Evolutionary conservation across 1,140 invertebrate genomes (phyloP).

Genomic region (Neodiprion pinetum): DNA sequence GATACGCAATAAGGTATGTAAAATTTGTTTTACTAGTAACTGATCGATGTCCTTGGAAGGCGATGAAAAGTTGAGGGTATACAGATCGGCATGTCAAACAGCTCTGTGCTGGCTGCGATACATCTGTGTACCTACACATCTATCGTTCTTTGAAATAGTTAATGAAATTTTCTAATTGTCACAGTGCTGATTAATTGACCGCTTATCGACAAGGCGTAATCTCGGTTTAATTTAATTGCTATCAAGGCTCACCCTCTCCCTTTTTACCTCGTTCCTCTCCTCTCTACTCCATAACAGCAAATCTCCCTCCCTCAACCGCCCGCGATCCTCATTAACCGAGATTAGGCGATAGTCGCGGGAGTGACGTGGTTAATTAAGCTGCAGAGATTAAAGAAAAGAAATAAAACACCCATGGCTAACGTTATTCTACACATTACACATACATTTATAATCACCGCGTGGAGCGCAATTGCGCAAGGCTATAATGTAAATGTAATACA

Average conservation of each 20-base stretch:
- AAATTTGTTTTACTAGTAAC: no score
- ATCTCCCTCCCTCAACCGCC: not conserved
- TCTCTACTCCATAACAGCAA: not conserved
- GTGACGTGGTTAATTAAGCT: conserved; percentile 9
- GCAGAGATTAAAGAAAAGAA: conserved; percentile 3
- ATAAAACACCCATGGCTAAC: conserved; percentile 1
- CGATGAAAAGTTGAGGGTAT: no score
- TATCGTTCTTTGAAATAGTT: conserved; percentile 33
- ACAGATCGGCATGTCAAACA: no score
- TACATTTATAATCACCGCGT: not conserved
- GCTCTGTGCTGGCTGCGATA: no score
- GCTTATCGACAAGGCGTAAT: conserved; percentile 45
- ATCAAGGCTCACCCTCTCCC: conserved; percentile 25
- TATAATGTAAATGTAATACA: not conserved
- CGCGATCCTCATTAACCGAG: not conserved
- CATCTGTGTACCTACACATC: no score
- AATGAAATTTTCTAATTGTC: conserved; percentile 54
- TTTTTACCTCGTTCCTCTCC: conserved; percentile 5
- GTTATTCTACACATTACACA: not conserved
- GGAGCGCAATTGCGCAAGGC: not conserved
- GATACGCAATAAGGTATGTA: no score
- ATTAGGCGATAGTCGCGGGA: not conserved
- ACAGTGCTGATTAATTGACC: conserved; percentile 51
- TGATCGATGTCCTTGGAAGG: no score
- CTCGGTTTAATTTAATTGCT: conserved; percentile 53